Evolutionary conservation across 2,113 vertebrate species (phyloP).

Genomic region (Callipepla californica): DNA sequence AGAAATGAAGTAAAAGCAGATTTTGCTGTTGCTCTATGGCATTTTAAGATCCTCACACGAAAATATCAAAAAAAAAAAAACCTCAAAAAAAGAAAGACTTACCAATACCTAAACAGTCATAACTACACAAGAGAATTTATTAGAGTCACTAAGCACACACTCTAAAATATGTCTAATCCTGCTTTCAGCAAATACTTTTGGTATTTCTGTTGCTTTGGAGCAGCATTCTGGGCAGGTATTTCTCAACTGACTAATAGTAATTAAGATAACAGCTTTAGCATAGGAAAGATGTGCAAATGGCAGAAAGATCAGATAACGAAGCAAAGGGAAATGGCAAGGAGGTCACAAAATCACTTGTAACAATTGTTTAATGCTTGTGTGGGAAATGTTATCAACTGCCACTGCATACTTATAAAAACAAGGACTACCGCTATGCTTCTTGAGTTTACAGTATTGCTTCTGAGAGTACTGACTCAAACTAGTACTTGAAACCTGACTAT

Average conservation of each 20-base stretch:
- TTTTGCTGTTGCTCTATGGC: neutral
- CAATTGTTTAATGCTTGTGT: neutral
- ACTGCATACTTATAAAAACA: too few species aligned
- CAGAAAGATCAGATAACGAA: neutral
- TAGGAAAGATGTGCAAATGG: neutral
- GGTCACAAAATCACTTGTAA: neutral
- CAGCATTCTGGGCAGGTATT: neutral
- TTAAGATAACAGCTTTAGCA: neutral
- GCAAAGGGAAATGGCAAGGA: neutral
- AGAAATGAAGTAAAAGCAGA: neutral
- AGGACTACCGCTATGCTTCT: neutral
- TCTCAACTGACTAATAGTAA: neutral
- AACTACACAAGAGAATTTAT: neutral
- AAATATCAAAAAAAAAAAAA: neutral
- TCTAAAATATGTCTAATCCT: neutral
- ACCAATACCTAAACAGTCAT: too few species aligned
- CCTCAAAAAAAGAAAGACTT: neutral
- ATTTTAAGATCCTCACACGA: neutral
- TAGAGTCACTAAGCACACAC: neutral
- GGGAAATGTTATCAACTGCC: neutral
- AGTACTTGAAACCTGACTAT: neutral
- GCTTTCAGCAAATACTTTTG: neutral
- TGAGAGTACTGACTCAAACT: neutral
- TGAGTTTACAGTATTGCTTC: neutral
- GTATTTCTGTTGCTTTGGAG: neutral